Conservation (phyloP, 92 coral and sea anemone species). For the Galaxea fascicularis region DNA sequence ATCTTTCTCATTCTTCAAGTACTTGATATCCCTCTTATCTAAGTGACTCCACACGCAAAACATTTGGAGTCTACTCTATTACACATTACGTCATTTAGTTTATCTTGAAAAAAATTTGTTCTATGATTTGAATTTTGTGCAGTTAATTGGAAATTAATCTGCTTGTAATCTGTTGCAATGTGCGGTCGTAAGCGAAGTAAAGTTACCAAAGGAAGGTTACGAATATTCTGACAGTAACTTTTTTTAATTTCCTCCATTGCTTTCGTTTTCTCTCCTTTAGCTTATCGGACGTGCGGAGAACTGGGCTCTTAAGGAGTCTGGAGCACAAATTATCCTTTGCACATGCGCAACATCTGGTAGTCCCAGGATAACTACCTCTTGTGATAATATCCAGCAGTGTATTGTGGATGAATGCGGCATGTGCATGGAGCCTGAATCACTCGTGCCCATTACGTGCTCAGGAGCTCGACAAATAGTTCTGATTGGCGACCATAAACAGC, state of each 20-base stretch:
- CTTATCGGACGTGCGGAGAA: slow-evolving; percentile 55
- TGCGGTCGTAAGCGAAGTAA: too few relatives aligned
- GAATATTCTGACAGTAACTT: too few relatives aligned
- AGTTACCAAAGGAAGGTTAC: too few relatives aligned
- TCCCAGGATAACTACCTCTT: slow-evolving; percentile 40
- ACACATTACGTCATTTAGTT: too few relatives aligned
- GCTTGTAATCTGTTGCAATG: not conserved
- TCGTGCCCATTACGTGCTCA: slow-evolving; percentile 75
- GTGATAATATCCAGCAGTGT: slow-evolving; percentile 74
- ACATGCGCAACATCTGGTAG: slow-evolving; percentile 75
- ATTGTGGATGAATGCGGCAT: slow-evolving; percentile 91
- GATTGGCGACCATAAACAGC: slow-evolving; percentile 86
- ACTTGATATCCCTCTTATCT: too few relatives aligned
- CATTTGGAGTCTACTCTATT: too few relatives aligned
- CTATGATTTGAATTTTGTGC: too few relatives aligned
- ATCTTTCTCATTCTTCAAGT: too few relatives aligned
- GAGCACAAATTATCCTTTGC: slow-evolving; percentile 71
- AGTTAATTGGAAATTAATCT: too few relatives aligned
- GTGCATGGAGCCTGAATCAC: slow-evolving; percentile 86
- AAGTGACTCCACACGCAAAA: too few relatives aligned
- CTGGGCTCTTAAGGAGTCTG: slow-evolving; percentile 66
- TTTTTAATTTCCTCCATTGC: not conserved
- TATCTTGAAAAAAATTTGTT: too few relatives aligned
- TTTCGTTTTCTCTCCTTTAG: slow-evolving; percentile 26
- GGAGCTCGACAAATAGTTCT: slow-evolving; percentile 73